Evolutionary conservation across 2,888 invertebrate species (phyloP), one percentile per base, ranked within the genome.

Genomic region (Oscheius sp.): DNA sequence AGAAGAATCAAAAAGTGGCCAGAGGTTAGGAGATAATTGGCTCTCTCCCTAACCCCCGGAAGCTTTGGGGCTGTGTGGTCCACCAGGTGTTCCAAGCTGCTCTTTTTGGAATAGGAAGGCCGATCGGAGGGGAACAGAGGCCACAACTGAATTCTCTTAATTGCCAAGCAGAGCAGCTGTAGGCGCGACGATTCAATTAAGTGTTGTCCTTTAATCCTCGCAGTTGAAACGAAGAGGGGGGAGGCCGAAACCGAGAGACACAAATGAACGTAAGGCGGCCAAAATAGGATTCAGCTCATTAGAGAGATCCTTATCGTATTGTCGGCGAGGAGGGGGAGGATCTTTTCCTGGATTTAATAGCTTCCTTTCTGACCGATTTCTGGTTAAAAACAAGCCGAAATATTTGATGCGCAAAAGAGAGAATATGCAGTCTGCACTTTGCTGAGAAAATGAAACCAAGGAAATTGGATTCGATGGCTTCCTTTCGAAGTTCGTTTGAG

Each of bases 141-240:
- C n/a, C 17, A 34, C 23, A 45, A n/a, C n/a, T 45, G 42, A 61
- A 61, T 61, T 61, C 61, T 42, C 42, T 25, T 61, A 61, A 61
- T 61, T 42, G 42, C 39, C 27, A 25, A 27, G 61, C 33, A n/a
- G 55, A 23, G 61, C 61, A 61, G 55, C 55, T 55, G 55, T 55
- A 55, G 31, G 34, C 31, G 55, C 55, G 55, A 61, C 42, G 61
- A 61, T 61, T 61, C 61, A 61, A 61, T 61, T 61, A 61, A 61
- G 61, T 42, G 55, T 55, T 17, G 61, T 61, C 61, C 61, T 61
- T 61, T 61, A 61, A 61, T 61, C 61, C 61, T 37, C 42, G 29
- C 50, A 1, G 15, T 42, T 42, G 50, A 31, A n/a, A 23, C 2
- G 50, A 52, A 52, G 23, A 23, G 50, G 31, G 50, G 20, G 42